Conservation (phyloP, 1,140 invertebrate genomes). For the Drosophila lowei region DNA sequence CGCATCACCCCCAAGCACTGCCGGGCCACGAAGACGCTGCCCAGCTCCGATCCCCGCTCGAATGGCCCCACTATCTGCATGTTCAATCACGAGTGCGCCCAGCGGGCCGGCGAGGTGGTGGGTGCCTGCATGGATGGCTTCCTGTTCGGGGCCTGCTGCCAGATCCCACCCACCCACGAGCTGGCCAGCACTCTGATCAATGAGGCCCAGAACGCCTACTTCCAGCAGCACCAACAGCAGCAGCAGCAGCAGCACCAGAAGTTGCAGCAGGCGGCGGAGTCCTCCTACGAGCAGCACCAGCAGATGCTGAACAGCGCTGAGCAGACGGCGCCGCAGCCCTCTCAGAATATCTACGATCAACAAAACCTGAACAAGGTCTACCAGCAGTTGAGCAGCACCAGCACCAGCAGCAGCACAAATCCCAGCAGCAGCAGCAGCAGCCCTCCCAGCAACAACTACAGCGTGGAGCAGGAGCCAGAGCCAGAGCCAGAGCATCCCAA, state of each 20-base stretch:
- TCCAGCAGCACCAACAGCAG: slow-evolving; percentile 72
- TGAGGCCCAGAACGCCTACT: slow-evolving; percentile 78
- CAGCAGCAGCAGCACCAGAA: slow-evolving; percentile 64
- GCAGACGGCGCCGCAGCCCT: slow-evolving; percentile 22
- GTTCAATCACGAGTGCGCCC: slow-evolving; percentile 95
- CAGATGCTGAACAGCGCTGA: slow-evolving; percentile 50
- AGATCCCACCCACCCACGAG: slow-evolving; percentile 84
- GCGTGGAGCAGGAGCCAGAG: slow-evolving; percentile 16
- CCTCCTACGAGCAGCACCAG: slow-evolving; percentile 61
- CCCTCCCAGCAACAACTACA: slow-evolving; percentile 47
- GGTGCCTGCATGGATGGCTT: slow-evolving; percentile 94
- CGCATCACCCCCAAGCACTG: slow-evolving; percentile 91
- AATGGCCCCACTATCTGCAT: slow-evolving; percentile 93
- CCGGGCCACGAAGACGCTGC: slow-evolving; percentile 85
- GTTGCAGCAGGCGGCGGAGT: slow-evolving; percentile 40
- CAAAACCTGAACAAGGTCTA: slow-evolving; percentile 73
- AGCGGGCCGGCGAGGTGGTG: slow-evolving; percentile 91
- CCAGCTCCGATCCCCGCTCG: slow-evolving; percentile 84
- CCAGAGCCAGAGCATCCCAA: background rate
- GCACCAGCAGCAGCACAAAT: slow-evolving; percentile 34
- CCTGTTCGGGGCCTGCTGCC: slow-evolving; percentile 95
- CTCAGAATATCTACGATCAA: slow-evolving; percentile 46
- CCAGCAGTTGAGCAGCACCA: slow-evolving; percentile 62
- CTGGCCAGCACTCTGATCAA: slow-evolving; percentile 77
- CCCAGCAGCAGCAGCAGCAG: slow-evolving; percentile 54